Evolutionary conservation across 2,888 invertebrate genomes (phyloP), one percentile per base, ranked within the genome.

Genomic region (Nowickia ferox): DNA sequence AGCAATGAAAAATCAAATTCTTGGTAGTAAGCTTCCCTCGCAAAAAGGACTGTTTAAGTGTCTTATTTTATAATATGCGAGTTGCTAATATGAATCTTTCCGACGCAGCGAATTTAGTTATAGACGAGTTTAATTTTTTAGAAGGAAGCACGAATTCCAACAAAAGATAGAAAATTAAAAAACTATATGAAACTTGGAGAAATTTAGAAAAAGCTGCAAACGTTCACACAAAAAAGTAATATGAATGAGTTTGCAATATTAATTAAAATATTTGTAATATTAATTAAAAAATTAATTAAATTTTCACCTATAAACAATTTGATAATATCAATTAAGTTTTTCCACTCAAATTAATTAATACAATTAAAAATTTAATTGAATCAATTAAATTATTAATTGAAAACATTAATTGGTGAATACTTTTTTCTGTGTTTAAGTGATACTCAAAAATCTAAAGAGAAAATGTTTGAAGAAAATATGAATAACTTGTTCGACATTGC

Each of bases 21-120:
- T 61, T 61, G 61, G 63, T 63, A 44, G 63, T 63, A 15, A 30
- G 8, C 55, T 55, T 55, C 22, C 55, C 30, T 55, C 22, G 38
- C 30, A 30, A 57, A 38, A 38, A 57, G 22, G 22, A 57, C 38
- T 57, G 22, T 57, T 61, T 61, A 63, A 63, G 22, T n/a, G 63
- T 63, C 44, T 63, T 63, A 63, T 63, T 63, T 63, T 40, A 63
- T 42, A 61, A 59, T 59, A 59, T 59, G 59, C 38, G 59, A 4
- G 59, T 59, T 38, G 38, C 38, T 59, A 59, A 59, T 59, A 59
- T 59, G 59, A 59, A 38, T n/a, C 38, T 59, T 9, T 59, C 38
- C 38, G 38, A 61, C 42, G 61, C 61, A 61, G 61, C 17, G 17
- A 61, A 61, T 57, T 57, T 40, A 61, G 17, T 57, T 9, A 55